Conservation (phyloP, 2,113 vertebrate genomes). For the Plectropomus leopardus region DNA sequence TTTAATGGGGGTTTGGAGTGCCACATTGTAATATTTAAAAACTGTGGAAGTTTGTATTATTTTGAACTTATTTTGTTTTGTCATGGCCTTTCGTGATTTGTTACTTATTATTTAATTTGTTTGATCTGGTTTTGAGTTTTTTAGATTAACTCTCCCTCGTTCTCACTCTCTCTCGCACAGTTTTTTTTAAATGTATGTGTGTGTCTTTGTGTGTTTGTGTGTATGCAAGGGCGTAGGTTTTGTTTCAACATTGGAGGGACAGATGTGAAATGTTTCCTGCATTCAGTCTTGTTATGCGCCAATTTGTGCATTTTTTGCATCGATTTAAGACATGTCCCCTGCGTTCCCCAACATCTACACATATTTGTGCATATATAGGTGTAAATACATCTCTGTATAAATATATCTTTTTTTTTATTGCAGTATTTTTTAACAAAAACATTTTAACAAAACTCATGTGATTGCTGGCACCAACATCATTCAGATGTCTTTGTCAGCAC, state of each 20-base stretch:
- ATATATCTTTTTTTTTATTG: neutral
- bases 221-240: too few relatives aligned
- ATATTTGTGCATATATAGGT: neutral
- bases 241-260: too few relatives aligned
- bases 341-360: too few relatives aligned
- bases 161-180: neutral
- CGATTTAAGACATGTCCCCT: too few relatives aligned
- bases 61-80: neutral
- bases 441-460: neutral
- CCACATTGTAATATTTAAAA: neutral
- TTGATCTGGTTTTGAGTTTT: neutral
- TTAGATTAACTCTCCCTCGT: too few relatives aligned
- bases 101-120: neutral
- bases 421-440: neutral
- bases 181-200: too few relatives aligned
- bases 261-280: too few relatives aligned
- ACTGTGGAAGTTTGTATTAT: neutral
- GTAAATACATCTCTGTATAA: neutral
- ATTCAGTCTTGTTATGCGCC: too few relatives aligned
- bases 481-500: conserved; percentile 50
- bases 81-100: neutral
- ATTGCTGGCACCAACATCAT: conserved; percentile 1
- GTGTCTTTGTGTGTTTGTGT: too few relatives aligned
- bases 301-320: too few relatives aligned
- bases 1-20: neutral